phyloP scores from a whole-genome alignment of 2,888 invertebrate genomes.

The Metalampra italica region DNA sequence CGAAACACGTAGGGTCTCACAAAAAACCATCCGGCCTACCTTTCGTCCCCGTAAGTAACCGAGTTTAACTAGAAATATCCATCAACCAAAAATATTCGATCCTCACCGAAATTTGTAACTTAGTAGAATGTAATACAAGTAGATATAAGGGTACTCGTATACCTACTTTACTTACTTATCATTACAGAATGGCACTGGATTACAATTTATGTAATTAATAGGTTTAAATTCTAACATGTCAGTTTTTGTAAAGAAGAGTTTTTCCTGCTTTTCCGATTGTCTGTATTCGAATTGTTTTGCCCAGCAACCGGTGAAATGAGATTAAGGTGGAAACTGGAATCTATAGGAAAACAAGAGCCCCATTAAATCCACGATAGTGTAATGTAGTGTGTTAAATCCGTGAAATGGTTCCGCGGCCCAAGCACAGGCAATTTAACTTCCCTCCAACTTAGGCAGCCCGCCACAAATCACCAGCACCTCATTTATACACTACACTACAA shows the following conservation, averaged over 20 bases:
- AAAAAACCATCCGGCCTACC: background rate
- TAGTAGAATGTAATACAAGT: background rate
- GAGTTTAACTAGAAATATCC: background rate
- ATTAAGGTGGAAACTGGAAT: conserved; percentile 39
- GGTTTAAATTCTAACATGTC: too few species aligned
- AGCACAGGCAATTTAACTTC: conserved; percentile 39
- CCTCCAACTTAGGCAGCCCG: conserved; percentile 20
- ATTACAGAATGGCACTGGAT: too few species aligned
- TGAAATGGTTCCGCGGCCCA: conserved; percentile 29
- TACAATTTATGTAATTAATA: too few species aligned
- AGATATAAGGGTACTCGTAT: too few species aligned
- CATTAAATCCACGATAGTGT: conserved; percentile 36
- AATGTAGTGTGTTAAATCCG: conserved; percentile 37
- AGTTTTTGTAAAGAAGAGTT: background rate
- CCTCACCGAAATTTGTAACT: background rate
- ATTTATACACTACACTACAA: conserved; percentile 4
- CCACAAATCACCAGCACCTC: conserved; percentile 15
- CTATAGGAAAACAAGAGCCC: conserved; percentile 35
- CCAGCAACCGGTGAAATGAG: conserved; percentile 41
- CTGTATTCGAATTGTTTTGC: conserved; percentile 19
- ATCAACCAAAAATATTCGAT: background rate
- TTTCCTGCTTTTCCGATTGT: background rate
- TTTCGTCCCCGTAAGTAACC: too few species aligned
- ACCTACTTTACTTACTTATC: background rate
- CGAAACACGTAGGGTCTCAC: background rate